Conservation (phyloP, 2,888 invertebrate genomes). For the Agriotes lineatus region DNA sequence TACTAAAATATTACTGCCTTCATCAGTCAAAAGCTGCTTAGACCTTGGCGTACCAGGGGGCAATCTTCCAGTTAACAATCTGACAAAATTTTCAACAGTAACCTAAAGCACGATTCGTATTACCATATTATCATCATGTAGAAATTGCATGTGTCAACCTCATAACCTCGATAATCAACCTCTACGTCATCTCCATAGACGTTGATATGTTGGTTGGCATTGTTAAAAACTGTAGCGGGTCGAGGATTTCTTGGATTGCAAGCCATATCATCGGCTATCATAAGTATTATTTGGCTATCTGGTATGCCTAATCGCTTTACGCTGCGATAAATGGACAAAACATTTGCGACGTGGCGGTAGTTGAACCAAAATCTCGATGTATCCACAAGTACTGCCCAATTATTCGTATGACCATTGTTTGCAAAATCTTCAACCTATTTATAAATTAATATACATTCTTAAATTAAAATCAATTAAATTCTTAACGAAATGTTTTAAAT, state of each 20-base stretch:
- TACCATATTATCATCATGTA: too few species aligned
- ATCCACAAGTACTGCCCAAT: slow-evolving; percentile 99
- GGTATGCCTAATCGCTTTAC: slow-evolving; percentile 99
- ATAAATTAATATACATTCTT: too few species aligned
- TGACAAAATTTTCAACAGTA: slow-evolving; percentile 98
- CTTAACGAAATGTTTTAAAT: too few species aligned
- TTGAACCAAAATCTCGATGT: slow-evolving; percentile 99
- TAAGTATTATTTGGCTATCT: slow-evolving; percentile 97
- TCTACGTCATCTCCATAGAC: slow-evolving; percentile 99
- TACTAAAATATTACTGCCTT: slow-evolving; percentile 95
- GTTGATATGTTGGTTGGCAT: slow-evolving; percentile 97
- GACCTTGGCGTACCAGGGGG: slow-evolving; percentile 94
- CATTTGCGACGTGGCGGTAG: slow-evolving; percentile 99
- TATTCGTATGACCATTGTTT: slow-evolving; percentile 90
- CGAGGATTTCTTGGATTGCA: slow-evolving; percentile 98
- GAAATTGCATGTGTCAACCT: too few species aligned
- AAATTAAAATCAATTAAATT: too few species aligned
- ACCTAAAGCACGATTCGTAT: slow-evolving; percentile 71
- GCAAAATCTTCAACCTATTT: slow-evolving; percentile 63
- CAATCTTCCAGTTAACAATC: slow-evolving; percentile 93
- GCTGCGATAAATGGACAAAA: slow-evolving; percentile 96
- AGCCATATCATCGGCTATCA: slow-evolving; percentile 99
- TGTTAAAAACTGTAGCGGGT: slow-evolving; percentile 98
- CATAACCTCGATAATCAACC: slow-evolving; percentile 96
- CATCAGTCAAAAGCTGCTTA: slow-evolving; percentile 94